phyloP scores from a whole-genome alignment of 2,888 invertebrate species.

The Cynaeus angustus region DNA sequence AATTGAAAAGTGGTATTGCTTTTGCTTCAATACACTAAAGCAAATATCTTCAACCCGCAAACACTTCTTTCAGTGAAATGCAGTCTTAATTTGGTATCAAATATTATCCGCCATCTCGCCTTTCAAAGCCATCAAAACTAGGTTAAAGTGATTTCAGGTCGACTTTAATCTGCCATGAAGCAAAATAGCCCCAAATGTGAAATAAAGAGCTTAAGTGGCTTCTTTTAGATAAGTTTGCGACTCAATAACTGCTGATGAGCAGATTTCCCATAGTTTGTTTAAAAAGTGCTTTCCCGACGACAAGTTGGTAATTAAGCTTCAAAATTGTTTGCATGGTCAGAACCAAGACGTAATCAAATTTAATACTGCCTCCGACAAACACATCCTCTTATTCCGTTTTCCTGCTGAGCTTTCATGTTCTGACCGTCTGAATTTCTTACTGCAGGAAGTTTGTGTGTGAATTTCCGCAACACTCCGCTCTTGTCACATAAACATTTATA shows the following conservation, averaged over 20 bases:
- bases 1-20: no score
- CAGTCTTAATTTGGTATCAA: constrained; percentile 17
- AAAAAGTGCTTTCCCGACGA: neutral
- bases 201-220: constrained; percentile 18
- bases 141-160: constrained; percentile 15
- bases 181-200: constrained; percentile 14
- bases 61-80: constrained; percentile 5
- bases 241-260: constrained; percentile 9
- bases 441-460: constrained; percentile 20
- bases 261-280: neutral
- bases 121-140: constrained; percentile 11
- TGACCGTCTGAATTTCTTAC: constrained; percentile 12
- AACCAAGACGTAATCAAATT: constrained; percentile 21
- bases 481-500: constrained; percentile 6
- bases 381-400: constrained; percentile 16
- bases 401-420: constrained; percentile 20
- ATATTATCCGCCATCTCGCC: constrained; percentile 9
- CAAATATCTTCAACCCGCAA: no score
- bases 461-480: constrained; percentile 6
- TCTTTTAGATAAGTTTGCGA: constrained; percentile 11
- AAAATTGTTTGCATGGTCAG: constrained; percentile 12
- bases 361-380: constrained; percentile 4
- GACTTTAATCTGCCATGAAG: neutral
- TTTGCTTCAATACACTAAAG: no score
- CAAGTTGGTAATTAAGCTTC: constrained; percentile 8